Base-by-base conservation (phyloP, 2,888 invertebrate species). In the Stenurella melanura region DNA sequence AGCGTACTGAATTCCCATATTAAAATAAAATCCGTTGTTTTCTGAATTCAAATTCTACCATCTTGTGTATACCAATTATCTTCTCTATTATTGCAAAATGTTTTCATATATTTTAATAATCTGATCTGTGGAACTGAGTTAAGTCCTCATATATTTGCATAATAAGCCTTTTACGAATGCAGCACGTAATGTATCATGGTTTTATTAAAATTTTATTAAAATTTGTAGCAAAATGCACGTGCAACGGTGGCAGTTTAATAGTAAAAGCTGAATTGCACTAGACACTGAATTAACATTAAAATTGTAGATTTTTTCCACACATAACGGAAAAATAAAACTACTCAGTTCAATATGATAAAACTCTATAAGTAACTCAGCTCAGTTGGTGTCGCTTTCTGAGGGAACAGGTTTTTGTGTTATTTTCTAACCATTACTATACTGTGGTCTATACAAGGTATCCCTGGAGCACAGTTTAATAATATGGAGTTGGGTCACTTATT, bases 31-130 rank as follows among this genome's bases (percentile, higher is more conserved):
- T 61, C 15, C 21, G 11, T 21, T 61, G 18, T 61, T 61, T n/a
- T 26, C 60, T 26, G 6, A 61, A 61, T 6, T 15, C 19, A 26
- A 21, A 15, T 26, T 19, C 21, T 21, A 15, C 26, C 21, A 19
- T 60, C 60, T 60, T 21, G 21, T 5, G 6, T 19, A 60, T 21
- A 60, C 60, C 38, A 38, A 38, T 38, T 38, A 38, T 60, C 60
- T 60, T 12, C 21, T 26, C 21, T 61, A 26, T 61, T 26, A 15
- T n/a, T 26, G 60, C 15, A 26, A 61, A 26, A 61, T 26, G 60
- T 61, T 61, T 61, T 61, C 60, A 61, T 61, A 61, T 26, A 61
- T 26, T 61, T 26, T 61, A 19, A 26, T 61, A 61, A 61, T 61
- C 26, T 26, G 60, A 26, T 42, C 60, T 61, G 18, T 26, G 60